Evolutionary conservation across 2,113 vertebrate genomes (phyloP).

Genomic region (Cacatua alba): DNA sequence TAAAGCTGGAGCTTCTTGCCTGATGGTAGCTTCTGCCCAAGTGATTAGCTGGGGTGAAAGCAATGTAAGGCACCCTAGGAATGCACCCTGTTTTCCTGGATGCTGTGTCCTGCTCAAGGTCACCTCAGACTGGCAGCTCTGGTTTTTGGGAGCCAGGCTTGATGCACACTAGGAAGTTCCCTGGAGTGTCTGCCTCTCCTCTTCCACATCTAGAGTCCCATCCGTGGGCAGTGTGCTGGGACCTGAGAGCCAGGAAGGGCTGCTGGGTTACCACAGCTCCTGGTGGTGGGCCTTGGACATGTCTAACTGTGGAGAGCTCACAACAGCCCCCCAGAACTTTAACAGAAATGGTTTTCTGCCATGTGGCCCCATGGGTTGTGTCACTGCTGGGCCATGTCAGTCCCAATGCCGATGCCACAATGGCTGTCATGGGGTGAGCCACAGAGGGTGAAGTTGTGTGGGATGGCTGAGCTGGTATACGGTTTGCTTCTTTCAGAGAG

Average conservation of each 20-base stretch:
- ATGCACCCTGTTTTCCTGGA: neutral
- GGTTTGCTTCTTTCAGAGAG: neutral
- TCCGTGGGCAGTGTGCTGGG: neutral
- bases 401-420: rapidly evolving
- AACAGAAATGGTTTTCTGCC: neutral
- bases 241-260: neutral
- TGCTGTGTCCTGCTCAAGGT: neutral
- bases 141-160: neutral
- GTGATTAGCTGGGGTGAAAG: neutral
- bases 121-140: neutral
- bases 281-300: rapidly evolving
- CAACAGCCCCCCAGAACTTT: neutral
- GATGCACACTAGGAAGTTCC: neutral
- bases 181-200: neutral
- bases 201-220: rapidly evolving
- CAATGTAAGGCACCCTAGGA: neutral
- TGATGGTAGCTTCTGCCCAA: neutral
- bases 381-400: rapidly evolving
- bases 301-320: neutral
- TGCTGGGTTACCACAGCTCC: neutral
- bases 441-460: neutral
- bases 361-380: neutral
- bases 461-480: neutral
- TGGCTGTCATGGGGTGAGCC: rapidly evolving
- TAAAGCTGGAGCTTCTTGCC: neutral